Base-by-base conservation (phyloP, 2,113 vertebrate species). In the Tringa solitaria region DNA sequence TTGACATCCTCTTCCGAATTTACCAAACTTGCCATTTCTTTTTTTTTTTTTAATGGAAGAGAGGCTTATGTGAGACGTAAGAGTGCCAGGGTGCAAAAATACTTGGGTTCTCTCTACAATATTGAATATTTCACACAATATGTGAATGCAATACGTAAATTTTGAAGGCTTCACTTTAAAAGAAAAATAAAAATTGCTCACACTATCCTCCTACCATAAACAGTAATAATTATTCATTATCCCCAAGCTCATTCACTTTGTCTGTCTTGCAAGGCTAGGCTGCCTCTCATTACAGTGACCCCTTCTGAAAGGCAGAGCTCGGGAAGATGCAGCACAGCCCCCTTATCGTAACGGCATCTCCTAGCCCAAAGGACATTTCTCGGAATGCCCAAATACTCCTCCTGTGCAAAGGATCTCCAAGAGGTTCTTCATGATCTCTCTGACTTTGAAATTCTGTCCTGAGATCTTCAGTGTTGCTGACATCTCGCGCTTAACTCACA, bases 401-500 rank as follows among this genome's bases (percentile, higher is more conserved):
- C 21, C 33, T 41, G 4, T 15, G 22, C 33, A 61, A 77, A 46
- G 8, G 15, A 77, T 18, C 48, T 82, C 70, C 65, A 74, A 63
- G 41, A 59, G 9, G 6, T 57, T 77, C 37, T 53, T 75, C 20
- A n/a, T 6, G 6, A 17, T 45, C 5, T 64, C 57, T 35, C 32
- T 4, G 10, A 45, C 69, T 80, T 69, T 7, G 3, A 78, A 82
- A 57, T 46, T 89, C 43, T 68, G 41, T 61, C 26, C 65, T 2
- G 10, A 72, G 33, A 78, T 46, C 33, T 73, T 77, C 59, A 86
- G 35, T 6, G 14, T 15, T 85, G 27, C 69, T 32, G 9, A 32
- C 4, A 24, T 35, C 53, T 41, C 56, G 22, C 41, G 18, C 13
- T 81, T 54, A 59, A 51, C 19, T 74, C 10, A 1, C 0, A 0